Conservation (phyloP, 2,888 invertebrate species). For the Lasius fuliginosus region DNA sequence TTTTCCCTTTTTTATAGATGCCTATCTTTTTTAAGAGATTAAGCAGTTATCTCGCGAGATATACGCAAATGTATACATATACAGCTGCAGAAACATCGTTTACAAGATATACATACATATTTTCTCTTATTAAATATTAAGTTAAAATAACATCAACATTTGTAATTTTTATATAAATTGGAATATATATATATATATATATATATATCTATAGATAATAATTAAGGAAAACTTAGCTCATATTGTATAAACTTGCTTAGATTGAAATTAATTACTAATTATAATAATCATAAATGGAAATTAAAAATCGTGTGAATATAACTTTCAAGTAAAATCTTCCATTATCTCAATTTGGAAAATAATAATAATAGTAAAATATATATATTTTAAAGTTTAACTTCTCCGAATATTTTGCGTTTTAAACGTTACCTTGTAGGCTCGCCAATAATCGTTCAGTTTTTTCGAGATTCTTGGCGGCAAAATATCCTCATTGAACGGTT, state of each 20-base stretch:
- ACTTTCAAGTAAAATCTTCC: neutral
- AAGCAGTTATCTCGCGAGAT: neutral
- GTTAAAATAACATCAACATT: neutral
- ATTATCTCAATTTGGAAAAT: neutral
- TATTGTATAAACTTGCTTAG: neutral
- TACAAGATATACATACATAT: neutral
- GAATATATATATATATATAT: neutral
- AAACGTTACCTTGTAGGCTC: constrained; percentile 80
- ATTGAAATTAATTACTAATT: neutral
- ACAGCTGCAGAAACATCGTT: neutral
- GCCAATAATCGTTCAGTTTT: constrained; percentile 82
- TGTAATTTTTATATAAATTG: neutral
- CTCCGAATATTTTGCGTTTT: neutral
- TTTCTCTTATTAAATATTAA: neutral
- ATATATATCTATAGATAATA: neutral
- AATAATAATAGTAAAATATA: neutral
- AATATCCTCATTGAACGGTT: constrained; percentile 58
- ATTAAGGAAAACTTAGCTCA: neutral
- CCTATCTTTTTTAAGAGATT: neutral
- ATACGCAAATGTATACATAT: neutral
- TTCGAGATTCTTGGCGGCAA: constrained; percentile 76
- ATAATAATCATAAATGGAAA: neutral
- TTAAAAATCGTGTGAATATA: neutral
- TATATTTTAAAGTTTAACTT: neutral
- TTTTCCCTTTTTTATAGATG: neutral